Evolutionary conservation across 1,140 invertebrate species (phyloP), one percentile per base, ranked within the genome.

Genomic region (Lamellibrachia luymesi): DNA sequence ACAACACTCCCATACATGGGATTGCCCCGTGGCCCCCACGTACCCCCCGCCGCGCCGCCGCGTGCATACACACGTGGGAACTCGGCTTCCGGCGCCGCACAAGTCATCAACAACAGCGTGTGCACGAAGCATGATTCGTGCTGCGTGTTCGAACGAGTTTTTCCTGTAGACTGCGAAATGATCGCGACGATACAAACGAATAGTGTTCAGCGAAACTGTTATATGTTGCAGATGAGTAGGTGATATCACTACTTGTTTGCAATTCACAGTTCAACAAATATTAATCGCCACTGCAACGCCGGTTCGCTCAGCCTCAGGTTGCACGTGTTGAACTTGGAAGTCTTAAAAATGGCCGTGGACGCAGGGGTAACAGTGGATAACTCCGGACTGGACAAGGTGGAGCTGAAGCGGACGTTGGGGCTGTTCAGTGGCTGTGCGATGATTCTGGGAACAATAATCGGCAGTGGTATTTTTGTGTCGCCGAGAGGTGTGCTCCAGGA

Each of bases 391-490:
- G 64, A 80, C 64, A 80, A 80, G 90, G 80, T 93, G n/a, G 90
- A 50, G 50, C 52, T 94, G 80, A 94, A 93, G 90, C 91, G 91
- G 51, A 93, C 93, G 52, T 94, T 96, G 22, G 95, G 96, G 10
- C 94, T 96, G 2, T 93, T 95, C 90, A 95, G 95, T 93, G 96
- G 96, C 25, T 95, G 96, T 0, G 95, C 95, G 2, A 95, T 96
- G 27, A 96, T 96, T 90, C 95, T 96, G 6, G 96, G 96, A 13
- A 94, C 95, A n/a, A 96, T 96, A 4, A 95, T 96, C 2, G 98
- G 98, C 89, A 98, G 98, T 25, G 98, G 98, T 80, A 99, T 99
- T 95, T 99, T 99, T 96, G 98, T 99, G 22, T 99, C 99, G 2
- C 99, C 99, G 0, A 99, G 98, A 95, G 98, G 99, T 93, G 98